phyloP scores from a whole-genome alignment of 2,888 invertebrate species.

The Pyrrhosoma nymphula region DNA sequence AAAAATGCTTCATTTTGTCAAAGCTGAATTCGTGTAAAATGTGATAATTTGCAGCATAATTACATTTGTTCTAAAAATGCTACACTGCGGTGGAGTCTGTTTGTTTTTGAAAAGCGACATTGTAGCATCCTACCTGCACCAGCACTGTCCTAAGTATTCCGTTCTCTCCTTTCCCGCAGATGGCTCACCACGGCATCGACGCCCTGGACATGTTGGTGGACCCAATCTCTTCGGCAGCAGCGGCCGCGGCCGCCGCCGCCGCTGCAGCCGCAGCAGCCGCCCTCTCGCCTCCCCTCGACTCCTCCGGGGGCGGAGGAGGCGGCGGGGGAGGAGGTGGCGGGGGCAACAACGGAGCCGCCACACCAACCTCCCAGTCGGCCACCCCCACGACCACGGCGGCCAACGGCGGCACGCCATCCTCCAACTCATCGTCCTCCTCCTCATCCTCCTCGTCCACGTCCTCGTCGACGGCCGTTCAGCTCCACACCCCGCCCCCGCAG shows the following conservation, averaged over 20 bases:
- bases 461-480: slow-evolving; percentile 54
- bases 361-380: slow-evolving; percentile 76
- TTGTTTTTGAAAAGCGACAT: too few species aligned
- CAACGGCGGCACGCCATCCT: slow-evolving; percentile 44
- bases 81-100: too few species aligned
- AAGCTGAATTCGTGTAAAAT: too few species aligned
- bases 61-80: too few species aligned
- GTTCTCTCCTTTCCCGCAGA: slow-evolving; percentile 81
- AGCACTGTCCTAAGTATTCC: neutral
- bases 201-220: slow-evolving; percentile 93
- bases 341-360: slow-evolving; percentile 45
- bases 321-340: neutral
- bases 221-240: slow-evolving; percentile 86
- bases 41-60: too few species aligned
- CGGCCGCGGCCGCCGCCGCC: slow-evolving; percentile 83
- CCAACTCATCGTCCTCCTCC: slow-evolving; percentile 42
- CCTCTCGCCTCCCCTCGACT: slow-evolving; percentile 73
- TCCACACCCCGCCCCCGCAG: slow-evolving; percentile 72
- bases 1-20: too few species aligned
- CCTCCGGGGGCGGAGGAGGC: slow-evolving; percentile 32
- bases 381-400: slow-evolving; percentile 77
- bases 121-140: neutral
- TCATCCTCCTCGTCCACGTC: slow-evolving; percentile 51
- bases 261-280: slow-evolving; percentile 88
- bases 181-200: slow-evolving; percentile 95